Base-by-base conservation (phyloP, 2,888 invertebrate genomes). In the Diarsia brunnea region DNA sequence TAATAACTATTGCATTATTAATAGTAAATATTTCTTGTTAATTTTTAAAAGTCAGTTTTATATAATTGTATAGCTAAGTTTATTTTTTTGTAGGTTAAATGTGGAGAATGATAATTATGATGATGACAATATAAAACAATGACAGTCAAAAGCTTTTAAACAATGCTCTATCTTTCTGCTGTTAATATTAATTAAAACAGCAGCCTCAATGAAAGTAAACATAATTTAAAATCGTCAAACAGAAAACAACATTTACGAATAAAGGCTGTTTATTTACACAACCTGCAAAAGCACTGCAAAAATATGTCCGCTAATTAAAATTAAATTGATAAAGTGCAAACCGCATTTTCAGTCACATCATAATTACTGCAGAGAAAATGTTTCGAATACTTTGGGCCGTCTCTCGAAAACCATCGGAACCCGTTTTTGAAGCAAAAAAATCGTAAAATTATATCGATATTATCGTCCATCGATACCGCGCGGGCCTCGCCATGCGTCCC, bases 381-480 rank as follows among this genome's bases (percentile, higher is more conserved):
- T 71, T 69, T 73, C 49, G 70, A 81, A 87, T 78, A 86, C 73
- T 81, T 81, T 70, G 72, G 53, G 31, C 64, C 38, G 49, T 38
- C 63, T 70, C 58, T 68, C 58, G 70, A 81, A 81, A 85, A 74
- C 51, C n/a, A 64, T 63, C 61, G 45, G 8, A 75, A 78, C 82
- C 63, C 58, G 82, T 79, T 83, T 66, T 72, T 68, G 8, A 38
- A 69, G 55, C 65, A 80, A 84, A 83, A 78, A 88, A 78, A 61
- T 65, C 60, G 24, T 71, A 72, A 74, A 76, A 81, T 86, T 78
- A 81, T 82, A 80, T 83, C 79, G 85, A 87, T 85, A 88, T 82
- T 75, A 79, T 83, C 75, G 65, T 70, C 58, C 68, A 85, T 85
- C 88, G 89, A 88, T 86, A 88, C 77, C 45, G 74, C 63, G 69